These are phyloP conservation scores for Gymnopithys bicolor DNA, from an alignment of 2,797 vertebrate genomes.

Conservation along the genomic window DNA sequence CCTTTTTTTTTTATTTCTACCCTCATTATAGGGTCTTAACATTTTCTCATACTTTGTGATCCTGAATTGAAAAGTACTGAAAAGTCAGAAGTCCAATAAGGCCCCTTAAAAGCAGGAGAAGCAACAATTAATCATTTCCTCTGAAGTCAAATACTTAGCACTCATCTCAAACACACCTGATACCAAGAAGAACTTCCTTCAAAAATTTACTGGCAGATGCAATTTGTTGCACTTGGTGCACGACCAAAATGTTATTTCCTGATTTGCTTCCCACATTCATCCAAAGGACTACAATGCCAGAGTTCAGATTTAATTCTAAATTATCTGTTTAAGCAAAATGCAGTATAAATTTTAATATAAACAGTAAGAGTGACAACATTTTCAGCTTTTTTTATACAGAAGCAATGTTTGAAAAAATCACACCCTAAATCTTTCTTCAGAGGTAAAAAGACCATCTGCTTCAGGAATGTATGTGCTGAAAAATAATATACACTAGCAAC, in stretches of 20 bases:
- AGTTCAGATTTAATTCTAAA: background rate
- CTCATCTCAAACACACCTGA: background rate
- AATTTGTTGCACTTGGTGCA: background rate
- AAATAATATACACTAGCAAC: background rate
- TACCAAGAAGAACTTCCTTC: background rate
- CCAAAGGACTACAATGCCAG: background rate
- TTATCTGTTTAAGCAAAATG: background rate
- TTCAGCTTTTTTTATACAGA: background rate
- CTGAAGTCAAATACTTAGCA: background rate
- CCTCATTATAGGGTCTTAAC: background rate
- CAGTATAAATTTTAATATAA: background rate
- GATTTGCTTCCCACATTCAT: background rate
- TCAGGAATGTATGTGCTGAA: background rate
- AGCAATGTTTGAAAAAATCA: background rate
- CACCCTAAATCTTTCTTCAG: background rate
- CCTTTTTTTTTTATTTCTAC: background rate
- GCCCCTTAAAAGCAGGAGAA: background rate
- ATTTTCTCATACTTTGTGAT: background rate
- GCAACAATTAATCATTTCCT: background rate
- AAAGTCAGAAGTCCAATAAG: background rate
- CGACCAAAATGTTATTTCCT: background rate
- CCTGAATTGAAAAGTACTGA: background rate
- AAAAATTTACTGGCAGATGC: background rate
- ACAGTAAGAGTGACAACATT: background rate
- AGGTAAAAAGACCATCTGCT: background rate